These are phyloP conservation scores for Agonopterix alstromeriana DNA, from an alignment of 2,888 invertebrate species.

Conservation along the genomic window DNA sequence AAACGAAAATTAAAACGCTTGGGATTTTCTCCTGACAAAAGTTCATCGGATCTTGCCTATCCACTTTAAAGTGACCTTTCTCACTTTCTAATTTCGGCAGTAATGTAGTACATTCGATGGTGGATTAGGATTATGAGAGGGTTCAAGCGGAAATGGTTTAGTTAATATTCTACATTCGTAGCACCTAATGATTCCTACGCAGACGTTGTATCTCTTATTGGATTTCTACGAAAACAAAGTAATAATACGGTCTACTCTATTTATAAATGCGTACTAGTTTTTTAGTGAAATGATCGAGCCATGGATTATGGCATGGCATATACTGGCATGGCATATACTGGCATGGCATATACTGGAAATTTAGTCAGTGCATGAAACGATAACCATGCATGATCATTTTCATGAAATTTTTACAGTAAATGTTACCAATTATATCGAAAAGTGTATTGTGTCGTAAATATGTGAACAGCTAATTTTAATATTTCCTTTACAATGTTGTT, in stretches of 20 bases:
- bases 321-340: too few species aligned
- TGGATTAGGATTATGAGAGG: background rate
- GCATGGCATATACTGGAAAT: too few species aligned
- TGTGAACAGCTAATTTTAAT: too few species aligned
- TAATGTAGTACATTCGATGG: background rate
- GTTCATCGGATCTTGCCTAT: background rate
- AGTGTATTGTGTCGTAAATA: too few species aligned
- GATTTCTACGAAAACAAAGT: conserved; percentile 8
- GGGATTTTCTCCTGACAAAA: conserved; percentile 7
- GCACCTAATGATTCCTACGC: conserved; percentile 10
- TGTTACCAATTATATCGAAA: too few species aligned
- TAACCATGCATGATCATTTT: too few species aligned
- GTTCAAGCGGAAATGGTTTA: conserved; percentile 4
- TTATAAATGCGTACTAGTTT: background rate
- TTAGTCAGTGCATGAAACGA: too few species aligned
- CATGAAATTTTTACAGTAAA: too few species aligned
- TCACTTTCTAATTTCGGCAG: background rate
- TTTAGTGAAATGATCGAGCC: too few species aligned
- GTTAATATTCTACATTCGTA: conserved; percentile 18
- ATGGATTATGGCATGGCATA: too few species aligned
- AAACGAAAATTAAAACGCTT: conserved; percentile 14
- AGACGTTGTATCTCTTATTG: conserved; percentile 13
- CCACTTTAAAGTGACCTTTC: conserved; percentile 1
- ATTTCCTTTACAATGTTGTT: too few species aligned
- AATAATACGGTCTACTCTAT: conserved; percentile 5